phyloP scores from a whole-genome alignment of 1,140 invertebrate genomes.

The Spodoptera litura region DNA sequence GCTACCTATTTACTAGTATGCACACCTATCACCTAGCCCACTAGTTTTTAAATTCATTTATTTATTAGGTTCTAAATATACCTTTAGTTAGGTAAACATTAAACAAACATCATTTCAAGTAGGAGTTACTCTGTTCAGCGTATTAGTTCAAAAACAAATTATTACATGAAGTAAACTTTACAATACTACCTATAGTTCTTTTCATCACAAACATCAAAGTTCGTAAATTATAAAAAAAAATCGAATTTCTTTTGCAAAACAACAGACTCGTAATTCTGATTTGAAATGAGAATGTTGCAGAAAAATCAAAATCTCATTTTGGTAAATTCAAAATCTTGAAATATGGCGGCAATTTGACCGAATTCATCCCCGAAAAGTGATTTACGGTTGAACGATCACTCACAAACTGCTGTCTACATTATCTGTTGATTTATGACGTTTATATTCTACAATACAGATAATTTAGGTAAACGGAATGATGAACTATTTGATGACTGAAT shows the following conservation, averaged over 20 bases:
- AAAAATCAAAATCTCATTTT: constrained; percentile 32
- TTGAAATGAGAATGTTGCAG: neutral
- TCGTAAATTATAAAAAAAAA: neutral
- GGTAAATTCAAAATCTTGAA: constrained; percentile 7
- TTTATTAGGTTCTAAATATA: too few relatives aligned
- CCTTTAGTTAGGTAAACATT: too few relatives aligned
- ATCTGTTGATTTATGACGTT: constrained; percentile 54
- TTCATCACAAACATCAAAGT: neutral
- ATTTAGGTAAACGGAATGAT: neutral
- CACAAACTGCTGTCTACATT: constrained; percentile 34
- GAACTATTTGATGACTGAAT: too few relatives aligned
- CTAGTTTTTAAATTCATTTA: too few relatives aligned
- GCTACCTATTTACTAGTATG: too few relatives aligned
- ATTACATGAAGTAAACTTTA: too few relatives aligned
- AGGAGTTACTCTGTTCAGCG: too few relatives aligned
- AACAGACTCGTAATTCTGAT: neutral
- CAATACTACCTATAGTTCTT: too few relatives aligned
- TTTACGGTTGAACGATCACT: constrained; percentile 47
- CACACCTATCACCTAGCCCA: too few relatives aligned
- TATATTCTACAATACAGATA: constrained; percentile 13
- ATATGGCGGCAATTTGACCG: constrained; percentile 47
- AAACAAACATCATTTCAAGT: too few relatives aligned
- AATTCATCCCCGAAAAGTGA: constrained; percentile 51
- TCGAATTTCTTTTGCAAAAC: neutral
- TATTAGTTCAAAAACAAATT: too few relatives aligned